phyloP scores from a whole-genome alignment of 2,797 vertebrate genomes.

The Catharus ustulatus region DNA sequence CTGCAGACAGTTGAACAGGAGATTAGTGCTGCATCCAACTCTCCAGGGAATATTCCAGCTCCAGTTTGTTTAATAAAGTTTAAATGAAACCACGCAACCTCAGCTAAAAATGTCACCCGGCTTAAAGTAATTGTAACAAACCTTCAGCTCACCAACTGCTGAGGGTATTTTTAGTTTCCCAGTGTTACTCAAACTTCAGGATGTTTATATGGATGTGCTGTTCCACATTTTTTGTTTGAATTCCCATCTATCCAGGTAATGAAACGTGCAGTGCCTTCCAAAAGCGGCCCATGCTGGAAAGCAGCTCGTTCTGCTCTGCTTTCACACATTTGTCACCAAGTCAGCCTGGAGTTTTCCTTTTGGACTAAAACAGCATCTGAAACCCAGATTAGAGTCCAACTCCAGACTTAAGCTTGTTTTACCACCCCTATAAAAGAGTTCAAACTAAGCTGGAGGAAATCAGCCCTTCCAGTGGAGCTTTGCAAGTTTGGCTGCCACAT shows the following conservation, averaged over 20 bases:
- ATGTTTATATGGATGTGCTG: not conserved
- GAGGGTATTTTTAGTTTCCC: not conserved
- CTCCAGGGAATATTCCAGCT: constrained; percentile 16
- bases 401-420: not conserved
- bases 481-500: not conserved
- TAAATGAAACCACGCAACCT: constrained; percentile 47
- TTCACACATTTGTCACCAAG: not conserved
- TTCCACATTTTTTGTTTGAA: not conserved
- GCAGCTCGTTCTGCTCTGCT: not conserved
- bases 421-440: not conserved
- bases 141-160: not conserved
- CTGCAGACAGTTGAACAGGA: not conserved
- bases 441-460: not conserved
- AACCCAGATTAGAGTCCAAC: not conserved
- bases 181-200: constrained; percentile 17
- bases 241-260: not conserved
- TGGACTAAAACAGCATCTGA: not conserved
- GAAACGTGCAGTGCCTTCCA: not conserved
- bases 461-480: not conserved
- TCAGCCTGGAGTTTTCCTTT: not conserved
- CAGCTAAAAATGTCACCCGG: constrained; percentile 42
- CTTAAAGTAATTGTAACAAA: constrained; percentile 11
- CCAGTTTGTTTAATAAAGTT: constrained; percentile 62
- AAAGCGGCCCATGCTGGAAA: not conserved
- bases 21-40: constrained; percentile 13